Percentiles rank a stretch among this genome's conserved stretches.
phyloP scores from a whole-genome alignment of 2,888 invertebrate species.

The Sylvicola cinctus region DNA sequence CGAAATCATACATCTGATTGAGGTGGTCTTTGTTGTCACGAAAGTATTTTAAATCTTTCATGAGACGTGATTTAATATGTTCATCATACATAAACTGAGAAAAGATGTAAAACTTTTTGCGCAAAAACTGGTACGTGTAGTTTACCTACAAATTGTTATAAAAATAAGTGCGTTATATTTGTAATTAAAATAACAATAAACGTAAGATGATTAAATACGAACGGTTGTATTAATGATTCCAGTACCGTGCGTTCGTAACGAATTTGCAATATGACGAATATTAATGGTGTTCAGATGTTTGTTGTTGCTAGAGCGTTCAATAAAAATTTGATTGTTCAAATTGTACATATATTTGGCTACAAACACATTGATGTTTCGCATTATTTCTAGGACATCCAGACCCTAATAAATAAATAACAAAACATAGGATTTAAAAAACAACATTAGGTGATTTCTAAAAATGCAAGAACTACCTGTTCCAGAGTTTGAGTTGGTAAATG shows the following conservation, averaged over 20 bases:
- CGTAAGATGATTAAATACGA: slow-evolving; percentile 13
- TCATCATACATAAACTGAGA: slow-evolving; percentile 97
- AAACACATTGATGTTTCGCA: slow-evolving; percentile 89
- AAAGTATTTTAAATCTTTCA: slow-evolving; percentile 71
- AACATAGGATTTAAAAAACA: neutral
- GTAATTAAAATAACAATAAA: no score
- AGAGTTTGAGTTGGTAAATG: slow-evolving; percentile 89
- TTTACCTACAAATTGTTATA: slow-evolving; percentile 31
- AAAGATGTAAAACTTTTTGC: slow-evolving; percentile 81
- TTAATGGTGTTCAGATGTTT: slow-evolving; percentile 91
- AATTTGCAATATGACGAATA: slow-evolving; percentile 88
- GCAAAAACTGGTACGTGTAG: slow-evolving; percentile 81
- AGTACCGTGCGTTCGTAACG: slow-evolving; percentile 87
- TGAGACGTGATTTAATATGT: slow-evolving; percentile 83
- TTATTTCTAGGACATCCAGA: slow-evolving; percentile 88
- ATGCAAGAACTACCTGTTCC: slow-evolving; percentile 67
- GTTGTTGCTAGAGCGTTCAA: slow-evolving; percentile 76
- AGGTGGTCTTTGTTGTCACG: slow-evolving; percentile 48
- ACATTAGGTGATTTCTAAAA: neutral
- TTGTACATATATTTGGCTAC: slow-evolving; percentile 88
- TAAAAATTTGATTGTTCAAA: slow-evolving; percentile 88
- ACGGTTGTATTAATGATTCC: slow-evolving; percentile 92
- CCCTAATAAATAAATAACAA: slow-evolving; percentile 32
- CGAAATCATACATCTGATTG: slow-evolving; percentile 48
- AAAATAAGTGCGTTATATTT: neutral